Percentiles rank a stretch among this genome's conserved stretches.
Evolutionary conservation across 2,797 vertebrate species (phyloP).

Genomic region (Peromyscus aztecus): DNA sequence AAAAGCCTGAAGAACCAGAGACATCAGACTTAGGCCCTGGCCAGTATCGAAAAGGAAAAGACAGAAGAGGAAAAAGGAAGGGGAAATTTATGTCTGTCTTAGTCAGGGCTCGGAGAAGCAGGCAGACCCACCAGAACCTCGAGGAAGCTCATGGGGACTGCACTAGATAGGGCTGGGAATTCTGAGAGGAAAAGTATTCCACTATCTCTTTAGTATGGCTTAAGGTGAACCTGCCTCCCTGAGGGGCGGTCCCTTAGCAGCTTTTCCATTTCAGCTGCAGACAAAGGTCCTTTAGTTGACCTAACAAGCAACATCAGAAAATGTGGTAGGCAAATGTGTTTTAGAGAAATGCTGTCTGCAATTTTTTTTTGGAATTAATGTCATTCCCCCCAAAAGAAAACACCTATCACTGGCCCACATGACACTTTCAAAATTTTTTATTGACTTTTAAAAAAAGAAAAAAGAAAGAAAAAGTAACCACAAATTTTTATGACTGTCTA

Average conservation of each 20-base stretch:
- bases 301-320: not conserved
- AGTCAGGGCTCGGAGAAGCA: not conserved
- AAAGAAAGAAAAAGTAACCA: not conserved
- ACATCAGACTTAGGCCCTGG: not conserved
- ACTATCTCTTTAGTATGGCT: not conserved
- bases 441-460: not conserved
- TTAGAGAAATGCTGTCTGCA: not conserved
- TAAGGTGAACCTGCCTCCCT: not conserved
- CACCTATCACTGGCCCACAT: not conserved
- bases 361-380: not conserved
- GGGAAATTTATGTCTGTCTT: not conserved
- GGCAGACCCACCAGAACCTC: not conserved
- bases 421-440: constrained; percentile 18
- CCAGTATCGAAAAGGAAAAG: not conserved
- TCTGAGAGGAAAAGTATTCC: not conserved
- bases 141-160: not conserved
- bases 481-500: not conserved
- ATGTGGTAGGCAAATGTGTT: not conserved
- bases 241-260: not conserved
- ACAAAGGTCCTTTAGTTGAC: not conserved
- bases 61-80: not conserved
- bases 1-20: not conserved
- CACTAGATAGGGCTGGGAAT: not conserved
- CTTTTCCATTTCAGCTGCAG: not conserved
- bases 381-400: not conserved